A percentile compares a stretch with the other conserved stretches of the same genome.
phyloP scores from a whole-genome alignment of 2,113 vertebrate genomes.

The Todiramphus chloris region DNA sequence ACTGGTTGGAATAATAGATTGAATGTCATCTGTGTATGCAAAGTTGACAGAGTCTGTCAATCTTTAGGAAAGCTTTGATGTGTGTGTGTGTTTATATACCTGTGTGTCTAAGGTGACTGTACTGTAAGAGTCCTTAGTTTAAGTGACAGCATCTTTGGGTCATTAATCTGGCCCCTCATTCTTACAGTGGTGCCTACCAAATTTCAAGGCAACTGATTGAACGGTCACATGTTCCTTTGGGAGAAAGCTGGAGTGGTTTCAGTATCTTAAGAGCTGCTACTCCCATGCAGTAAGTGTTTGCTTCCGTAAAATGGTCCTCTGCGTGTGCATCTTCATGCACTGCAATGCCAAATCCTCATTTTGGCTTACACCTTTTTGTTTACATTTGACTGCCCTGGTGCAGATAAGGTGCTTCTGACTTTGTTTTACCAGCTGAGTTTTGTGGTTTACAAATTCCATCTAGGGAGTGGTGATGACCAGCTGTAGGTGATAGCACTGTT shows the following conservation, averaged over 20 bases:
- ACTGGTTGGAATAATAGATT: constrained; percentile 15
- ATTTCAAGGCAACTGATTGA: neutral
- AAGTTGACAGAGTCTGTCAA: constrained; percentile 42
- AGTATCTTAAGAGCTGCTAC: neutral
- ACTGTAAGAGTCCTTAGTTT: neutral
- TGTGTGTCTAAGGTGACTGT: neutral
- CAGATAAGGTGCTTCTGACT: neutral
- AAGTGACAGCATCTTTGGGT: neutral
- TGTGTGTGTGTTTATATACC: neutral
- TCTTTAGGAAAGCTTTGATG: constrained; percentile 18
- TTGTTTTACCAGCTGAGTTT: neutral
- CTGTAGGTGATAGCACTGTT: neutral
- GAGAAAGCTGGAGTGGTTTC: neutral
- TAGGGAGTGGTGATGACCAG: neutral
- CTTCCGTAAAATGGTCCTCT: neutral
- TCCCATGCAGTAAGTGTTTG: neutral
- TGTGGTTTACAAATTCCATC: neutral
- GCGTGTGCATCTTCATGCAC: neutral
- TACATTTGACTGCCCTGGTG: neutral
- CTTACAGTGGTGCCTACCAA: neutral
- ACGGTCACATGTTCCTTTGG: neutral
- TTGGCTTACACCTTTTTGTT: neutral
- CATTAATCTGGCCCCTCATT: neutral
- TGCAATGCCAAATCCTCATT: neutral
- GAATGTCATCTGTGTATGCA: constrained; percentile 26